phyloP scores from a whole-genome alignment of 2,888 invertebrate genomes.

The Drosophila kambysellisi region DNA sequence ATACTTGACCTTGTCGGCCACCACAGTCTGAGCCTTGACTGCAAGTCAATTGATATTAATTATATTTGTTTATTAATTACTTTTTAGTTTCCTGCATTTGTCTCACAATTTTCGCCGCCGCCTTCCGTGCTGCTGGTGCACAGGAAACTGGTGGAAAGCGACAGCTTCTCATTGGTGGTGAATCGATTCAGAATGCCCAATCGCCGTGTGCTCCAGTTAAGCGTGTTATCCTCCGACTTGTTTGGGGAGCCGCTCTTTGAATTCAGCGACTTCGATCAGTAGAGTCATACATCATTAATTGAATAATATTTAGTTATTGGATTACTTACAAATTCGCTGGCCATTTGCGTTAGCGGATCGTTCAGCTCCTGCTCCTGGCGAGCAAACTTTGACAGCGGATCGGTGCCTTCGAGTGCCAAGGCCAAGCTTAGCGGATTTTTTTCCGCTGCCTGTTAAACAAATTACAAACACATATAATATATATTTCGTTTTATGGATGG shows the following conservation, averaged over 20 bases:
- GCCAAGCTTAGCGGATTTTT: constrained; percentile 83
- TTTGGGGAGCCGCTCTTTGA: constrained; percentile 59
- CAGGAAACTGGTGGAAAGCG: constrained; percentile 95
- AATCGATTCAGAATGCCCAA: constrained; percentile 93
- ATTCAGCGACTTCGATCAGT: constrained; percentile 38
- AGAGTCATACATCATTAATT: constrained; percentile 1
- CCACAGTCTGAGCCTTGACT: constrained; percentile 92
- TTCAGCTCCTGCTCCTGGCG: constrained; percentile 86
- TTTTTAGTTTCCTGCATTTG: neutral
- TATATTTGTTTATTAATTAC: neutral
- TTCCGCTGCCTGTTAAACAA: constrained; percentile 86
- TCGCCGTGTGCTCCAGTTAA: constrained; percentile 92
- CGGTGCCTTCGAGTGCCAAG: constrained; percentile 88
- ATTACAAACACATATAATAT: neutral
- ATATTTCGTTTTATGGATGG: constrained; percentile 3
- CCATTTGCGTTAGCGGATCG: constrained; percentile 89
- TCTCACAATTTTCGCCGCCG: constrained; percentile 88
- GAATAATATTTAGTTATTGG: neutral
- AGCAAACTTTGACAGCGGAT: constrained; percentile 91
- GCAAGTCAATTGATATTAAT: constrained; percentile 59
- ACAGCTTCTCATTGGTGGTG: constrained; percentile 96
- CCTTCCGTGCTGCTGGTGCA: constrained; percentile 86
- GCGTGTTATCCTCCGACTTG: constrained; percentile 84
- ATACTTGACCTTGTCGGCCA: constrained; percentile 93
- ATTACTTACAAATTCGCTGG: constrained; percentile 82